Evolutionary conservation across 1,140 invertebrate species (phyloP).

Genomic region (Rhyzopertha dominica): DNA sequence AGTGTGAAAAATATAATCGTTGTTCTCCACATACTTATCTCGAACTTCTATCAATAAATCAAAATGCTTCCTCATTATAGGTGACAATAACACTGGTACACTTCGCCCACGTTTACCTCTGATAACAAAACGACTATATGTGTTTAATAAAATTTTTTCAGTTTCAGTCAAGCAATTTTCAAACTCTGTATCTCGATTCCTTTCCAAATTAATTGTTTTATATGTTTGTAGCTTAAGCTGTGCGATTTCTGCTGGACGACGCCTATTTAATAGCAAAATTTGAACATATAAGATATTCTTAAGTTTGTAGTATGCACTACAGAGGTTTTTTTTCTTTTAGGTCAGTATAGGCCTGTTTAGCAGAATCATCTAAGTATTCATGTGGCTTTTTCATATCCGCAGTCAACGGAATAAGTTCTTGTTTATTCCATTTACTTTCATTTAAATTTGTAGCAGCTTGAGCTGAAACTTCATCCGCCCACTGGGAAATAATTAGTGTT

Average conservation of each 20-base stretch:
- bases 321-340: conserved; percentile 3
- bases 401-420: not conserved
- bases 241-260: conserved; percentile 13
- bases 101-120: conserved; percentile 17
- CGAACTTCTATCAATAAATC: conserved; percentile 4
- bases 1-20: conserved; percentile 15
- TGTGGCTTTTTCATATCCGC: too few relatives aligned
- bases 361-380: too few relatives aligned
- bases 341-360: conserved; percentile 5
- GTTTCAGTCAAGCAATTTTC: conserved; percentile 13
- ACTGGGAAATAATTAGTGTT: conserved; percentile 11
- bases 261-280: conserved; percentile 17
- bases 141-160: conserved; percentile 8
- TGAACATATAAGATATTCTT: conserved; percentile 18
- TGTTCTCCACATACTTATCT: conserved; percentile 10
- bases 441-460: not conserved
- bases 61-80: conserved; percentile 15
- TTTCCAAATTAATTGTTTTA: conserved; percentile 14
- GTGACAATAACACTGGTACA: conserved; percentile 11
- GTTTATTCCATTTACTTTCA: conserved; percentile 3
- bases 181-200: conserved; percentile 5
- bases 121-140: conserved; percentile 9
- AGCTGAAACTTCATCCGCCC: conserved; percentile 6
- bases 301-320: conserved; percentile 14
- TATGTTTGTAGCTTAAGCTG: conserved; percentile 13